Base-by-base conservation (phyloP, 2,888 invertebrate species). In the Andrena praecox region DNA sequence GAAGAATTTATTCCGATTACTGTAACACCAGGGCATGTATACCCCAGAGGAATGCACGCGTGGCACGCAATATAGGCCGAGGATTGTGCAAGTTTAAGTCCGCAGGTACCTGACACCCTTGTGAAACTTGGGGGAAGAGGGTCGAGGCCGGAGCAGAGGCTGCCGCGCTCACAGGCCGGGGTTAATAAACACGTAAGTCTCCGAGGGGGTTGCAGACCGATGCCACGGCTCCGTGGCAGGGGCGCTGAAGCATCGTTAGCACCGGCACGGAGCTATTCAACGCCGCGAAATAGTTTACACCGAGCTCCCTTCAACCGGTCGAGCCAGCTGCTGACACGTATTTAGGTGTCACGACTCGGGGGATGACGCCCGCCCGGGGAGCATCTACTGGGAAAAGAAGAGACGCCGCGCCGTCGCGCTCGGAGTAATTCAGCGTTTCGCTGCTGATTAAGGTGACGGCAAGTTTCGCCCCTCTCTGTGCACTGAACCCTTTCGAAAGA, bases 111-210 rank as follows among this genome's bases (percentile, higher is more conserved):
- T 63, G 80, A 77, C 82, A 67, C 79, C 70, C 60, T 77, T 63
- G 27, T 60, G 62, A 52, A 67, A 52, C 35, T 59, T 33, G 24
- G 54, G 52, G 56, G 69, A 64, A 64, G 81, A 68, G 69, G 54
- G 59, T 68, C 35, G 75, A 69, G 50, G 67, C 63, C 27, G 67
- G 29, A 59, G 35, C 66, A 56, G 67, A 60, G 60, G 75, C 42
- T 66, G 73, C 60, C 42, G 59, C 33, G 68, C 69, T 80, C 60
- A 54, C 54, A 63, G 56, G 63, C 70, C 60, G 80, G 76, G 85
- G 82, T 90, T 90, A 90, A 90, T 90, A 90, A 90, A 88, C 87
- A 87, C 86, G 81, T 85, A 88, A 89, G 89, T 85, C 80, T 82
- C 84, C 66, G 62, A 71, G 77, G 72, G 16, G 77, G 77, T 72